These are phyloP conservation scores for Balanococcus diminutus DNA, from an alignment of 2,888 invertebrate species.

Conservation along the genomic window DNA sequence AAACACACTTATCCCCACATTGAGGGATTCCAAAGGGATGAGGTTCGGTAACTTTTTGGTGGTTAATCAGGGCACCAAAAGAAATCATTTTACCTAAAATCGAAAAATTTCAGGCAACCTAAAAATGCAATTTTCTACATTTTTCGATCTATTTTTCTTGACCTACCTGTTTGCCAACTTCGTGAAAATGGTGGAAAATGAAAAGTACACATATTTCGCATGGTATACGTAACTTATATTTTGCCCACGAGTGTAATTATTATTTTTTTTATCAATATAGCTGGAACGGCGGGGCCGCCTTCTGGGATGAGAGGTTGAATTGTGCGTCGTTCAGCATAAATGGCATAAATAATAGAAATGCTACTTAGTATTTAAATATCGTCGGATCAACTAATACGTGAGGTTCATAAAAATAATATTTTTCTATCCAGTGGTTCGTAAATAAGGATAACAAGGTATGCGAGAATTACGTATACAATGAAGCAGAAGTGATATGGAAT, in stretches of 20 bases:
- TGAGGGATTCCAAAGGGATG: too few relatives aligned
- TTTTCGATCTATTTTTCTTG: too few relatives aligned
- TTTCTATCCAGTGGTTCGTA: not conserved
- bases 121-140: too few relatives aligned
- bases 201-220: not conserved
- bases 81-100: too few relatives aligned
- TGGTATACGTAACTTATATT: not conserved
- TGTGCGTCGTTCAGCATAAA: not conserved
- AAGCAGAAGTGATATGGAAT: not conserved
- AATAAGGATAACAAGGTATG: not conserved
- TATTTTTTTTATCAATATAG: not conserved
- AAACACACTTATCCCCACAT: too few relatives aligned
- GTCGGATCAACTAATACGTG: slow-evolving; percentile 14
- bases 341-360: not conserved
- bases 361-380: slow-evolving; percentile 27
- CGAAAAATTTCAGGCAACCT: too few relatives aligned
- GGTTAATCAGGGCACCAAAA: too few relatives aligned
- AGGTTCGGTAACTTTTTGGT: too few relatives aligned
- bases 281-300: not conserved
- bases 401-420: not conserved
- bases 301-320: not conserved
- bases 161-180: not conserved
- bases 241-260: not conserved
- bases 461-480: not conserved
- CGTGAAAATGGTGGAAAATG: not conserved